Evolutionary conservation across 2,113 vertebrate genomes (phyloP).

Genomic region (Odocoileus hemionus): DNA sequence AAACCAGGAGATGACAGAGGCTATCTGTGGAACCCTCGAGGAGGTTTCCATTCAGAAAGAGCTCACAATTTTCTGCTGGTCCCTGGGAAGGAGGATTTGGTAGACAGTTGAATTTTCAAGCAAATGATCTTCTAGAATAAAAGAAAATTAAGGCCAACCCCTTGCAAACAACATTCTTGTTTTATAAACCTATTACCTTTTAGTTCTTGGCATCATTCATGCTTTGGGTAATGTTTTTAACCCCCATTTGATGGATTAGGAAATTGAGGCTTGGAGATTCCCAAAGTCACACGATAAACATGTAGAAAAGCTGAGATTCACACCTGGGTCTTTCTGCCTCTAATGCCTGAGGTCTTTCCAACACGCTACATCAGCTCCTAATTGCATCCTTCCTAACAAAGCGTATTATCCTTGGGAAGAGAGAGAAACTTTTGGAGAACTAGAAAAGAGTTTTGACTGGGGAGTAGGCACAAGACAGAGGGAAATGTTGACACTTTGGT

Average conservation of each 20-base stretch:
- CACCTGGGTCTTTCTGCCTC: background rate
- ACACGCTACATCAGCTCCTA: background rate
- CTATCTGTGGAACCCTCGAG: background rate
- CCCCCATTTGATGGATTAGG: background rate
- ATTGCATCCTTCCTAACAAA: background rate
- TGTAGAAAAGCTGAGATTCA: background rate
- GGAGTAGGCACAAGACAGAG: background rate
- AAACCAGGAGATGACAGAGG: background rate
- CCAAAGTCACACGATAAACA: background rate
- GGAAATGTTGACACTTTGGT: background rate
- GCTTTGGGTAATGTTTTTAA: background rate
- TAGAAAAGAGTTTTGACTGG: background rate
- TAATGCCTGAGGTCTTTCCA: background rate
- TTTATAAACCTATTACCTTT: constrained; percentile 6
- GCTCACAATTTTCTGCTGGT: background rate
- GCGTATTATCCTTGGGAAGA: background rate
- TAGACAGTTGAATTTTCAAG: background rate
- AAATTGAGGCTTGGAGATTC: background rate
- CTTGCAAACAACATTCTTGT: background rate
- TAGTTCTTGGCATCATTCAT: background rate
- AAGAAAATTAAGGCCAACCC: background rate
- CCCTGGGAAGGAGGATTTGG: background rate
- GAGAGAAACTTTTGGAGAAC: background rate
- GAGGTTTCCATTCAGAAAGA: background rate
- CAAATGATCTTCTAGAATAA: background rate